Evolutionary conservation across 1,140 invertebrate species (phyloP).

Genomic region (Temnothorax longispinosus): DNA sequence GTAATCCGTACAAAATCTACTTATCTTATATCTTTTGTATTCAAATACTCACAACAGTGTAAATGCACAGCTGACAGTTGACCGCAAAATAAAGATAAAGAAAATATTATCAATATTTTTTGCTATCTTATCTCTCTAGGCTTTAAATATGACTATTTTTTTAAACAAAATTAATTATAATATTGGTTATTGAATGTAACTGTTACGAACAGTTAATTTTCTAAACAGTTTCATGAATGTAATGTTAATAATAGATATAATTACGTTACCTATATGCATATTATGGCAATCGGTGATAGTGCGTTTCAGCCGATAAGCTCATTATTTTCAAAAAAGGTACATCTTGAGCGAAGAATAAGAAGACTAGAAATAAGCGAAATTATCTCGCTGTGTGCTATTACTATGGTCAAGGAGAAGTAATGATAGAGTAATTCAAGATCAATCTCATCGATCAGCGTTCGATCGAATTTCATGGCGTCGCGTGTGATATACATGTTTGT

Average conservation of each 20-base stretch:
- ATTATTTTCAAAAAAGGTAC: background rate
- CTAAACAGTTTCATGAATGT: background rate
- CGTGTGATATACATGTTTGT: constrained; percentile 30
- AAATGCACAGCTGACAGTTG: constrained; percentile 22
- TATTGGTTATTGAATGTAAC: background rate
- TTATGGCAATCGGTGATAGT: background rate
- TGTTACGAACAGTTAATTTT: background rate
- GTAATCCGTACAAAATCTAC: constrained; percentile 20
- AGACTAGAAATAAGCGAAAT: constrained; percentile 25
- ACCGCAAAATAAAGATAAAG: constrained; percentile 24
- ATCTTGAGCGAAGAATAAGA: background rate
- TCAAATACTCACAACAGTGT: constrained; percentile 49
- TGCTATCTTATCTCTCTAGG: constrained; percentile 21
- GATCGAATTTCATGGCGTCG: constrained; percentile 25
- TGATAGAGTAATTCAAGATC: constrained; percentile 45
- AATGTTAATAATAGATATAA: constrained; percentile 3
- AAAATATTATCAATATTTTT: background rate
- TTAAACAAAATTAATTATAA: background rate
- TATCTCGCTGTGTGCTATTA: constrained; percentile 33
- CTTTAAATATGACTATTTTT: background rate
- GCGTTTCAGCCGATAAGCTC: background rate
- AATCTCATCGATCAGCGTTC: constrained; percentile 43
- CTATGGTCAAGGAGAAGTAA: constrained; percentile 20
- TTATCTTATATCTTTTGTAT: constrained; percentile 70
- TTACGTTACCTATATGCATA: background rate